Evolutionary conservation across 2,888 invertebrate species (phyloP).

Genomic region (Odontothrips loti): DNA sequence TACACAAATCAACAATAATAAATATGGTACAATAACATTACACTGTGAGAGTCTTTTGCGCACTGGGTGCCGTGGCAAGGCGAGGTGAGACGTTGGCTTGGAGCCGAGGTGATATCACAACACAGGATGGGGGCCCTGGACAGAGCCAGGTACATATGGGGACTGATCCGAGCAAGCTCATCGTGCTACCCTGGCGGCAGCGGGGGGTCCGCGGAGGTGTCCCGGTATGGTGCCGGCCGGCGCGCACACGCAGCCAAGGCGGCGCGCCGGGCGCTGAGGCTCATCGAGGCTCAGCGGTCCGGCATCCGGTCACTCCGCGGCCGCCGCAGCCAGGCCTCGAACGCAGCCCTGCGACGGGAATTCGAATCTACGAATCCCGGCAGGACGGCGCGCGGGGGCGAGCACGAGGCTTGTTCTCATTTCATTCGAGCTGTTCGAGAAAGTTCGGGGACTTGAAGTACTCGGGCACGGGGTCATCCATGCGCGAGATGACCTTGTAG

Average conservation of each 20-base stretch:
- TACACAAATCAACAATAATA: constrained; percentile 12
- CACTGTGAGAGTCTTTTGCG: background rate
- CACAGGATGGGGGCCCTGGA: background rate
- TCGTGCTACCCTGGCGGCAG: background rate
- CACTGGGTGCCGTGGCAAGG: background rate
- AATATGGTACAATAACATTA: constrained; percentile 13
- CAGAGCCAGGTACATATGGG: background rate
- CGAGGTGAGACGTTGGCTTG: background rate
- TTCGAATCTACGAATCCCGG: background rate
- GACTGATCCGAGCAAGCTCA: background rate
- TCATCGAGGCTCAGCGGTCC: background rate
- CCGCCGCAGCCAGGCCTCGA: constrained; percentile 6
- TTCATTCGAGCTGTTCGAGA: constrained; percentile 94
- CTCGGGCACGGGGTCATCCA: constrained; percentile 98
- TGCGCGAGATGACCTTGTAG: constrained; percentile 98
- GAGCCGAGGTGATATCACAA: constrained; percentile 9
- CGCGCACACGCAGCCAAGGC: constrained; percentile 1
- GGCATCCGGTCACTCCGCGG: background rate
- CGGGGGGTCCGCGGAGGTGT: background rate
- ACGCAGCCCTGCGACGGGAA: background rate
- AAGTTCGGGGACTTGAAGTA: constrained; percentile 99
- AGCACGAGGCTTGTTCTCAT: constrained; percentile 34
- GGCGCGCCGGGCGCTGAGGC: background rate
- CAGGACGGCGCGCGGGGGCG: constrained; percentile 20
- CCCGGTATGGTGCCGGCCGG: background rate